Evolutionary conservation across 2,797 vertebrate species (phyloP).

Genomic region (Artibeus lituratus): DNA sequence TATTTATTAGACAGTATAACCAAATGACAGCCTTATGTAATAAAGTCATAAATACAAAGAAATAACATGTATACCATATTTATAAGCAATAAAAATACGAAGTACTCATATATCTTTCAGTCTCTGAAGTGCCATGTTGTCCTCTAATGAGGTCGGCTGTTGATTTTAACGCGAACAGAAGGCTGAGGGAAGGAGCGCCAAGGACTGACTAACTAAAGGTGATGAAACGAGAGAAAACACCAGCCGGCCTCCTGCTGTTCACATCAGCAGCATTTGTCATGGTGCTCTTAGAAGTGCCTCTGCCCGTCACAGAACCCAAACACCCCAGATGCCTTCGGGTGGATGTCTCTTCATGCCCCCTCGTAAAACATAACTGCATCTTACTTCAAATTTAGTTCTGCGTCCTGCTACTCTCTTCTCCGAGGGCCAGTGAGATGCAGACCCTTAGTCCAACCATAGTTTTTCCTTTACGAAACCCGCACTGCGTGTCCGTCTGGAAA

Average conservation of each 20-base stretch:
- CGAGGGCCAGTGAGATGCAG: background rate
- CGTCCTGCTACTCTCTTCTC: no score
- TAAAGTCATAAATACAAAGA: constrained; percentile 33
- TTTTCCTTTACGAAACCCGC: no score
- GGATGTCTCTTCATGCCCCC: background rate
- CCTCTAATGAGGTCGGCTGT: background rate
- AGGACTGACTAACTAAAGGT: background rate
- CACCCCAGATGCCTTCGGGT: background rate
- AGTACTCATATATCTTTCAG: background rate
- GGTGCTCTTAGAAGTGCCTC: background rate
- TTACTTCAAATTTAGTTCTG: background rate
- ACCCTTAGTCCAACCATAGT: background rate
- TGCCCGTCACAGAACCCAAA: background rate
- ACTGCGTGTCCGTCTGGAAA: background rate
- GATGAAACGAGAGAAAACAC: background rate
- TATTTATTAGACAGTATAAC: constrained; percentile 49
- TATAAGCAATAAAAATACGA: constrained; percentile 46
- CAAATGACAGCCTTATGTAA: background rate
- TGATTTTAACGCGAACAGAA: background rate
- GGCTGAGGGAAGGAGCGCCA: background rate
- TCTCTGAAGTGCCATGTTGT: background rate
- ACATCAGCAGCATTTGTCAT: no score
- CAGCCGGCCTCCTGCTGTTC: background rate
- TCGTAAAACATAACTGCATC: background rate
- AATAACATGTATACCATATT: background rate